Evolutionary conservation across 2,888 invertebrate species (phyloP).

Genomic region (Meghimatium bilineatum): DNA sequence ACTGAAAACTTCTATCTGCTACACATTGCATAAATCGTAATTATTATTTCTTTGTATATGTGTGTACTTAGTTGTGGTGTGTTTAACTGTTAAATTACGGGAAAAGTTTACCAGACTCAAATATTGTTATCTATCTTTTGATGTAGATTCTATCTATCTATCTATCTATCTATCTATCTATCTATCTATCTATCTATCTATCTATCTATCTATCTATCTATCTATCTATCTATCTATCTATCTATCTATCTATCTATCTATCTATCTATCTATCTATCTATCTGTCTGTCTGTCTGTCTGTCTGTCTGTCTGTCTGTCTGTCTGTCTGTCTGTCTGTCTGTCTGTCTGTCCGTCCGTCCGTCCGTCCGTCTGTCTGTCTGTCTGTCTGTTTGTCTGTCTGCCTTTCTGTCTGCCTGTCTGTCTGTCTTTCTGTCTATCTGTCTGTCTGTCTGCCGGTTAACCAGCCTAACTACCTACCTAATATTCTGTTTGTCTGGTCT

Average conservation of each 20-base stretch:
- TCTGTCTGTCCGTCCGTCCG: too few relatives aligned
- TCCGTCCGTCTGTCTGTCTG: too few relatives aligned
- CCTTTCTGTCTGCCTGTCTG: too few relatives aligned
- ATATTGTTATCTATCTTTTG: too few relatives aligned
- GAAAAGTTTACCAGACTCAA: background rate
- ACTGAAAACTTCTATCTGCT: background rate
- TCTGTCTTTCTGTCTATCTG: too few relatives aligned
- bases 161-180: conserved; percentile 6
- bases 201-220: conserved; percentile 6
- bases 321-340: conserved; percentile 9
- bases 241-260: background rate
- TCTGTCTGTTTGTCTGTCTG: too few relatives aligned
- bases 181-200: conserved; percentile 6
- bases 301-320: conserved; percentile 9
- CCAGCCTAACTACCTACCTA: too few relatives aligned
- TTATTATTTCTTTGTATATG: background rate
- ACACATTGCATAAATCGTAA: background rate
- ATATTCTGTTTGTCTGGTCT: too few relatives aligned
- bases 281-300: too few relatives aligned
- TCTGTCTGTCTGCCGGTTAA: too few relatives aligned
- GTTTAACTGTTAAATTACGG: background rate
- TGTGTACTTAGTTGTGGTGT: too few relatives aligned
- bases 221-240: conserved; percentile 6
- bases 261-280: background rate
- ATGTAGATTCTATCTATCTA: conserved; percentile 1